Evolutionary conservation across 2,888 invertebrate genomes (phyloP).

Genomic region (Orthosia cruda): DNA sequence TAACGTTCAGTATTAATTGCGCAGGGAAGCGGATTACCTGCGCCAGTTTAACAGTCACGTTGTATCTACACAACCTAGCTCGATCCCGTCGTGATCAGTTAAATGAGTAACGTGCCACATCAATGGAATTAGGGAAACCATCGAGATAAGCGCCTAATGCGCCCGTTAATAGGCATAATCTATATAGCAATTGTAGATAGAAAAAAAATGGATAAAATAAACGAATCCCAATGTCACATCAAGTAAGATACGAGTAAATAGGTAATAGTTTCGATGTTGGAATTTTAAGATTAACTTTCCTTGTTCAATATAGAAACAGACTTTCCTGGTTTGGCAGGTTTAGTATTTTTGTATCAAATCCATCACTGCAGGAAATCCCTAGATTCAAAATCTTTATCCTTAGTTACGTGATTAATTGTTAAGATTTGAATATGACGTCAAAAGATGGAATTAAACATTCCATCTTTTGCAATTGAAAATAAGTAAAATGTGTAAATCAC

Average conservation of each 20-base stretch:
- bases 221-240: constrained; percentile 20
- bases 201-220: constrained; percentile 11
- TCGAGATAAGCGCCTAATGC: constrained; percentile 29
- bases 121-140: constrained; percentile 15
- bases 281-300: not conserved
- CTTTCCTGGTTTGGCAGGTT: not conserved
- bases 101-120: constrained; percentile 4
- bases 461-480: no score
- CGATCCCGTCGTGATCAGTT: constrained; percentile 2
- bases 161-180: constrained; percentile 26
- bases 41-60: not conserved
- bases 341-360: not conserved
- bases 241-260: not conserved
- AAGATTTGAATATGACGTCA: not conserved
- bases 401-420: not conserved
- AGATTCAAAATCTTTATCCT: constrained; percentile 1
- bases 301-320: constrained; percentile 6
- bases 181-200: constrained; percentile 26
- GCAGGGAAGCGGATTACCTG: constrained; percentile 8
- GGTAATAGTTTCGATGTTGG: constrained; percentile 3
- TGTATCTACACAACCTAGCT: not conserved
- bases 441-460: no score
- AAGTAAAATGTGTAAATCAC: no score
- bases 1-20: constrained; percentile 14
- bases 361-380: not conserved